Evolutionary conservation across 1,140 invertebrate species (phyloP), one percentile per base, ranked within the genome.

Genomic region (Sminthurinus signatus): DNA sequence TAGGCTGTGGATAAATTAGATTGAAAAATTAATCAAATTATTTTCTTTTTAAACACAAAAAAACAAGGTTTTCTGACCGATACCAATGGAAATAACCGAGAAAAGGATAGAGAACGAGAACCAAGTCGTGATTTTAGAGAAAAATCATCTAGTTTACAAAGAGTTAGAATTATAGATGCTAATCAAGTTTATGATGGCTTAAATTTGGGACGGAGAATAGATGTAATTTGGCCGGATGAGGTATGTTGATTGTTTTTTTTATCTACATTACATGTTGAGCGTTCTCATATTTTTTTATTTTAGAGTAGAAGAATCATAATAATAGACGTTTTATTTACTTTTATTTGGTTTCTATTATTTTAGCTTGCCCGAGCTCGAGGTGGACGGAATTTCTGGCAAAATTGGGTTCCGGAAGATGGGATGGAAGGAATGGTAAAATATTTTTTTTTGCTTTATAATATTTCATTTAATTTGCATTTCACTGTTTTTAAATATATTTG

Each of bases 211-310:
- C 80, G 90, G 54, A 80, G 89, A 56, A 92, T 93, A 54, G 92
- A 95, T 75, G 91, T 95, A 0, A 46, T 64, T 21, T 96, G 93
- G 93, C 93, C 93, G 0, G 88, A 88, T 72, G 88, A 88, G 72
- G n/a, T n/a, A n/a, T n/a, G n/a, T n/a, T n/a, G n/a, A n/a, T n/a
- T n/a, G n/a, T n/a, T n/a, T n/a, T n/a, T n/a, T n/a, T n/a, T n/a
- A n/a, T n/a, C n/a, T n/a, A n/a, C n/a, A n/a, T n/a, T n/a, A n/a
- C n/a, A n/a, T n/a, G n/a, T n/a, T n/a, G n/a, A n/a, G n/a, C n/a
- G n/a, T n/a, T n/a, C n/a, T n/a, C n/a, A n/a, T n/a, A n/a, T n/a
- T n/a, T n/a, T n/a, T n/a, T n/a, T n/a, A n/a, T n/a, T n/a, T n/a
- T n/a, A n/a, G n/a, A n/a, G n/a, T n/a, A n/a, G n/a, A n/a, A n/a